Evolutionary conservation across 2,797 vertebrate species (phyloP), one percentile per base, ranked within the genome.

Genomic region (Lepus townsendii): DNA sequence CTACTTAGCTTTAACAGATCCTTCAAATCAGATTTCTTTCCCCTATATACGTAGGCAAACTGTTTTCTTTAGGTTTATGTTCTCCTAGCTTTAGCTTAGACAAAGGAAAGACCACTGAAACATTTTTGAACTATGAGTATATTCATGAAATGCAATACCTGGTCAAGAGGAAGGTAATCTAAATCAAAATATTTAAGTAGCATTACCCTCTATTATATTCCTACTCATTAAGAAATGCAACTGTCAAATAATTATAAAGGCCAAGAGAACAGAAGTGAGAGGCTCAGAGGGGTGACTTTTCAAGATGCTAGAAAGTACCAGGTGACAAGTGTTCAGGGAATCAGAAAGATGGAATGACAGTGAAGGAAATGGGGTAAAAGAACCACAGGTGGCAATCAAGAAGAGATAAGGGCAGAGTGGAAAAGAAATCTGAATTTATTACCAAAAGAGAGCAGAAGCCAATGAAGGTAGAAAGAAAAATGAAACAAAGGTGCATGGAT

Each of bases 351-450:
- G 35, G 27, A 82, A 76, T 84, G 57, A 71, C 71, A 38, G 16
- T 13, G 78, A 96, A 32, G 62, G 68, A 88, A 89, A 94, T 8
- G 5, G 62, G 78, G 90, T 83, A 85, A 63, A 82, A 60, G 26
- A n/a, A 35, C 77, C 3, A 16, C 38, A 76, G 17, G 8, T 24
- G 38, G 50, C 75, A 91, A 10, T 38, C 0, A 30, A 69, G 22
- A 86, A 10, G 27, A 80, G 54, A 68, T 60, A 42, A 75, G 57
- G 30, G 16, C 57, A 47, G 35, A 57, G 26, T 13, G 11, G 26
- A 76, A 66, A 90, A 26, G 5, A 91, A 68, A 65, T 8, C 4
- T 24, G 30, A 69, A 42, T 66, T 35, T 69, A 69, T 27, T 69
- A 54, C 63, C 52, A 54, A 47, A 26, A 38, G 57, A 90, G 54